Evolutionary conservation across 2,797 vertebrate genomes (phyloP), one percentile per base, ranked within the genome.

Genomic region (Notolepis coatsorum): DNA sequence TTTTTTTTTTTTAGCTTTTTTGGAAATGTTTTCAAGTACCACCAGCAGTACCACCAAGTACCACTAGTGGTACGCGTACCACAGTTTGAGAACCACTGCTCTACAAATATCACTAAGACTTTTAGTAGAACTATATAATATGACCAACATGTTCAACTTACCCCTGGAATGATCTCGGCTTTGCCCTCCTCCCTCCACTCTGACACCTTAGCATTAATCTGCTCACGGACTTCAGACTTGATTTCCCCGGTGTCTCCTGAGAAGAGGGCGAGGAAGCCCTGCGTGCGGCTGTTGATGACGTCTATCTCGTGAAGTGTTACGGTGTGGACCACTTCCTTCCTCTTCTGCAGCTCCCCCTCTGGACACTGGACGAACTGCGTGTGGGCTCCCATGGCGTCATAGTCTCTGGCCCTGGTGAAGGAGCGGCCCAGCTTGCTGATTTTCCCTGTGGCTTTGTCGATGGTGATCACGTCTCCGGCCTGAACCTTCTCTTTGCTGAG

Each of bases 161-260:
- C 97, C 82, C 96, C 96, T 0, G 97, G 97, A 38, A 97, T 97
- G 75, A 98, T 97, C 84, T 98, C 97, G 0, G 97, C 96, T 51
- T 98, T 98, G 65, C 96, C 97, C 58, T 98, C 97, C 79, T 98
- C 96, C 8, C 96, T 92, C 97, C 97, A 98, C 77, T 98, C 96
- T 0, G 96, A 96, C 65, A 98, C 97, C 80, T 98, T 98, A 68
- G 96, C 96, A 1, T 98, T 98, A 77, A 98, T 98, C 90, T 98
- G 97, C 76, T 98, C 97, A 0, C 96, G 94, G 27, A 98, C 95
- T 73, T 98, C 97, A 0, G 96, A 93, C 81, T 98, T 97, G 72
- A 98, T 98, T 85, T 97, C 97, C 3, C 96, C 96, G 0, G 96
- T 97, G 89, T 98, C 96, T 17, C 96, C 96, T 0, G 96, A 97